phyloP scores from a whole-genome alignment of 2,888 invertebrate genomes.

The Latrodectus elegans region DNA sequence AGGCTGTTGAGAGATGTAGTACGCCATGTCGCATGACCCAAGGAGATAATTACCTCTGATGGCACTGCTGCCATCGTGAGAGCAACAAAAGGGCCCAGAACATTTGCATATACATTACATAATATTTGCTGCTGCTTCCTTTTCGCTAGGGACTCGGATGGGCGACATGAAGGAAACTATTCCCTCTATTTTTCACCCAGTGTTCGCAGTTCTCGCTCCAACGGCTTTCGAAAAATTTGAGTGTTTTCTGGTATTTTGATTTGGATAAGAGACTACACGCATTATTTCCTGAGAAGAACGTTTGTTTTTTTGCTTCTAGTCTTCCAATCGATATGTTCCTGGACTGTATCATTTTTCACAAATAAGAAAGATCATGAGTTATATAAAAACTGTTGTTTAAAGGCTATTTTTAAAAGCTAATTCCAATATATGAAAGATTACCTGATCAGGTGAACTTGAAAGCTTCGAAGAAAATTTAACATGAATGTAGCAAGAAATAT shows the following conservation, averaged over 20 bases:
- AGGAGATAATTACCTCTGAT: constrained; percentile 50
- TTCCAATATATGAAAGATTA: too few species aligned
- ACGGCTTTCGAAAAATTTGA: constrained; percentile 27
- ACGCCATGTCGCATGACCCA: constrained; percentile 28
- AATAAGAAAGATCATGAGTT: too few species aligned
- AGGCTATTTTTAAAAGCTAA: too few species aligned
- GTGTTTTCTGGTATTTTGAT: constrained; percentile 39
- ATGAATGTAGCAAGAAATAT: too few species aligned
- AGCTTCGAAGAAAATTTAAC: too few species aligned
- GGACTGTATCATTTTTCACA: too few species aligned
- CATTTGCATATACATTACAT: constrained; percentile 55
- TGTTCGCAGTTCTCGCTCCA: constrained; percentile 16
- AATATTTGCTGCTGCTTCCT: background rate
- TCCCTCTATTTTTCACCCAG: constrained; percentile 28
- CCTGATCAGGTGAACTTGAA: too few species aligned
- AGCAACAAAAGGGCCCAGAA: background rate
- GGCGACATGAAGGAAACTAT: constrained; percentile 30
- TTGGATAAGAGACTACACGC: constrained; percentile 30
- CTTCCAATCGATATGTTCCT: too few species aligned
- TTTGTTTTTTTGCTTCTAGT: too few species aligned
- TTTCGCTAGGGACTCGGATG: constrained; percentile 10
- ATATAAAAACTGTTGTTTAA: too few species aligned
- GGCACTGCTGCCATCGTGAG: constrained; percentile 9
- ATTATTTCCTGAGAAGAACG: background rate
- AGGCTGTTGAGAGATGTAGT: background rate